Evolutionary conservation across 2,888 invertebrate species (phyloP), one percentile per base, ranked within the genome.

Genomic region (Stictocephala bisonia): DNA sequence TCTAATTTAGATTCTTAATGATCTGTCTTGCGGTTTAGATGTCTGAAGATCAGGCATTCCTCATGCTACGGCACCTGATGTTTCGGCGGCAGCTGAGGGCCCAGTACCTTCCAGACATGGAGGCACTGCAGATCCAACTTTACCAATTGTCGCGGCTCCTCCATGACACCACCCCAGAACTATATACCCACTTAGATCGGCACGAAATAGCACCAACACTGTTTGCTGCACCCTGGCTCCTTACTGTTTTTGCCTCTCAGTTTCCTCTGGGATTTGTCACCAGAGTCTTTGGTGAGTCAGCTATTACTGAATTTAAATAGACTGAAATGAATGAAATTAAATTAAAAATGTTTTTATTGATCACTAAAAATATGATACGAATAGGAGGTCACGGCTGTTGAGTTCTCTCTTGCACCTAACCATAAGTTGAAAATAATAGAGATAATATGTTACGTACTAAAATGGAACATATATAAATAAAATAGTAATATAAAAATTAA

Each of bases 221-320:
- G 3, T 98, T 97, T 84, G 97, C 97, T 0, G 97, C 98, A 0
- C 97, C 98, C 0, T 98, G 98, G 98, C 91, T 98, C 82, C 88
- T 98, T 2, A 98, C 98, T 0, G 86, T 96, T 35, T 98, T 98
- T 85, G 96, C 98, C 48, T 97, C 97, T 68, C 97, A 97, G 85
- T 98, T 98, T 83, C 96, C 97, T 0, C 85, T 98, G 20, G 97
- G 97, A 1, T 97, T 98, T 85, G 97, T 97, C 20, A 93, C 96
- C 0, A 88, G 97, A 79, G 94, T 97, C 0, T 96, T 97, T 81
- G 97, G 95, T 95, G 82, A 86, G 87, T 81, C 40, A 22, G 48
- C 48, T 11, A 68, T 41, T 13, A 67, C 53, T 40, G 27, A 3
- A 26, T 58, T 67, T 69, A 50, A 6, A 24, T 11, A 3, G 18